Percentiles rank a stretch among this genome's conserved stretches.
Evolutionary conservation across 2,888 invertebrate genomes (phyloP).

Genomic region (Lomographa bimaculata): DNA sequence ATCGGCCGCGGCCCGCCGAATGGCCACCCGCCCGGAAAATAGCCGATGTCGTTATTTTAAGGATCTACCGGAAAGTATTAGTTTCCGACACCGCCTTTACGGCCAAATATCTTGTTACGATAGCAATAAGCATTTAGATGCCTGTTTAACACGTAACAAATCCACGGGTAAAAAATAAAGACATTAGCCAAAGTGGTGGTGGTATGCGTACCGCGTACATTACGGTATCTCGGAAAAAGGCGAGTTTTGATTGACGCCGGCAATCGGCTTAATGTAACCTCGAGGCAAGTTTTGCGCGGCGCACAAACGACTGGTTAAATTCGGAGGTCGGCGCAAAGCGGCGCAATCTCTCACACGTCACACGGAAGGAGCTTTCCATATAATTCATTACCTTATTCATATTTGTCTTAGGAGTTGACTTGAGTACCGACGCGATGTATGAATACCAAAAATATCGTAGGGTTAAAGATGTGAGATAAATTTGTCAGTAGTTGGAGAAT

Average conservation of each 20-base stretch:
- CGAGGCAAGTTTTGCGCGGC: conserved; percentile 76
- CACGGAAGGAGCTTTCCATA: conserved; percentile 75
- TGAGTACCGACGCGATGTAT: conserved; percentile 43
- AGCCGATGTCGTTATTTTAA: conserved; percentile 57
- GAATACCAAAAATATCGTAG: conserved; percentile 39
- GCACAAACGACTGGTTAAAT: conserved; percentile 80
- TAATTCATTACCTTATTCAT: conserved; percentile 81
- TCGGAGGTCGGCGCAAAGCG: conserved; percentile 80
- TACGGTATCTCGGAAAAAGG: conserved; percentile 69
- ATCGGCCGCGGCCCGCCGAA: conserved; percentile 55
- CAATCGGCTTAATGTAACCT: conserved; percentile 83
- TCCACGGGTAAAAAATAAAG: conserved; percentile 42
- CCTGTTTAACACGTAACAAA: conserved; percentile 43
- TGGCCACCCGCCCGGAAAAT: conserved; percentile 61
- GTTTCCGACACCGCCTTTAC: conserved; percentile 37
- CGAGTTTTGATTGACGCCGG: conserved; percentile 79
- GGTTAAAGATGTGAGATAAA: conserved; percentile 33
- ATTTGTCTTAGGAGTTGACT: conserved; percentile 78
- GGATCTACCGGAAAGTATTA: conserved; percentile 49
- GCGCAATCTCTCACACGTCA: conserved; percentile 81
- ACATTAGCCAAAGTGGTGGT: conserved; percentile 54
- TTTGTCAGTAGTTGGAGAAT: conserved; percentile 26
- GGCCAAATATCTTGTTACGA: conserved; percentile 43
- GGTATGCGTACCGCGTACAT: conserved; percentile 49
- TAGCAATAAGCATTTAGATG: conserved; percentile 45